Percentiles rank a stretch among this genome's conserved stretches.
phyloP scores from a whole-genome alignment of 2,888 invertebrate species.

The Automeris io region DNA sequence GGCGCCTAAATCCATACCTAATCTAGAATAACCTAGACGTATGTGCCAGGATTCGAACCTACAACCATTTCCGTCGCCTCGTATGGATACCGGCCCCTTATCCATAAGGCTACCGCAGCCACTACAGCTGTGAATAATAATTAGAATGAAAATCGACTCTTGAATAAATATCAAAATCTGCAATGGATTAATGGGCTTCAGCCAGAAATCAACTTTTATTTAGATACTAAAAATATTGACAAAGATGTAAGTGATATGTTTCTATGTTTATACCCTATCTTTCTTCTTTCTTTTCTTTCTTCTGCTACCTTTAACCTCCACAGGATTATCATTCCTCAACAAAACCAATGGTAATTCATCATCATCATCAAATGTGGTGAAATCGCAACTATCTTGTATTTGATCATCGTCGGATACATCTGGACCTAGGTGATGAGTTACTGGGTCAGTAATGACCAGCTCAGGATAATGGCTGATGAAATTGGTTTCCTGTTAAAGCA shows the following conservation, averaged over 20 bases:
- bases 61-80: too few species aligned
- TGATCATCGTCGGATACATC: conserved; percentile 11
- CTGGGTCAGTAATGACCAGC: not conserved
- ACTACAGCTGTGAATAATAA: too few species aligned
- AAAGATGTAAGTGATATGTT: conserved; percentile 1
- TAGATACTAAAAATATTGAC: too few species aligned
- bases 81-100: too few species aligned
- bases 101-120: too few species aligned
- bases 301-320: conserved; percentile 7
- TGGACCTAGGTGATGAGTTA: conserved; percentile 13
- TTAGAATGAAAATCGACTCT: too few species aligned
- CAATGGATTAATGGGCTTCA: too few species aligned
- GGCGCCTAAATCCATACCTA: too few species aligned
- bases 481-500: conserved; percentile 16
- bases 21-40: too few species aligned
- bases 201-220: too few species aligned
- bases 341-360: conserved; percentile 33
- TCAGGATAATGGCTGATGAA: not conserved
- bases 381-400: conserved; percentile 11
- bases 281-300: conserved; percentile 15
- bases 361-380: conserved; percentile 17
- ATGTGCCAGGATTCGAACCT: too few species aligned
- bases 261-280: conserved; percentile 8
- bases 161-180: too few species aligned
- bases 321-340: conserved; percentile 17